These are phyloP conservation scores for Cheilosia variabilis DNA, from an alignment of 2,888 invertebrate genomes.

Conservation along the genomic window DNA sequence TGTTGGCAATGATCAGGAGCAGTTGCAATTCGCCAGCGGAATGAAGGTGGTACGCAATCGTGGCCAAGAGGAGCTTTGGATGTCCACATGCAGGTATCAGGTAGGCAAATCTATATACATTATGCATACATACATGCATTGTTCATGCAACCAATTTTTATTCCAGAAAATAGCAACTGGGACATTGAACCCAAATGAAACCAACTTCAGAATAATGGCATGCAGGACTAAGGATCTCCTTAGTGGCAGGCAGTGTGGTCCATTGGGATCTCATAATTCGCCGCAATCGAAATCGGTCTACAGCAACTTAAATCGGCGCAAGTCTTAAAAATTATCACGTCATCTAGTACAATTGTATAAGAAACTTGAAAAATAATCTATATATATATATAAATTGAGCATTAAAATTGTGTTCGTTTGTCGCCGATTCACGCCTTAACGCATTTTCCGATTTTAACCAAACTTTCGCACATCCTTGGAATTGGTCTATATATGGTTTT, in stretches of 20 bases:
- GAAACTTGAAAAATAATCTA: too few relatives aligned
- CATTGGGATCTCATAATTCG: background rate
- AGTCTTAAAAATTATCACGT: too few relatives aligned
- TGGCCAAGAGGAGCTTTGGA: constrained; percentile 87
- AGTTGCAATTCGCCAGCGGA: constrained; percentile 90
- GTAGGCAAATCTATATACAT: constrained; percentile 72
- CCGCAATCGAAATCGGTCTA: background rate
- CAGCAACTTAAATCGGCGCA: background rate
- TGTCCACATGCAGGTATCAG: constrained; percentile 88
- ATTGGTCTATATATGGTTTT: too few relatives aligned
- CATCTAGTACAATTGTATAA: too few relatives aligned
- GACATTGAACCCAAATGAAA: constrained; percentile 83
- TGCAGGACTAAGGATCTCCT: constrained; percentile 77
- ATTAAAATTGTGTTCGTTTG: too few relatives aligned
- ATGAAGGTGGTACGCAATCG: constrained; percentile 87
- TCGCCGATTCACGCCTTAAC: too few relatives aligned
- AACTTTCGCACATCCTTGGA: too few relatives aligned
- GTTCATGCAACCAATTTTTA: background rate
- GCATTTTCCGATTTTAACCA: too few relatives aligned
- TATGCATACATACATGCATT: too few relatives aligned
- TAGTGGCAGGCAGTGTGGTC: constrained; percentile 74
- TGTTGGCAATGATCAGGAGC: constrained; percentile 85
- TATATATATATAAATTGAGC: too few relatives aligned
- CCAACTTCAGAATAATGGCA: constrained; percentile 80
- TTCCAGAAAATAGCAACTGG: constrained; percentile 86